phyloP scores from a whole-genome alignment of 2,888 invertebrate genomes.

The Drosophila limbata region DNA sequence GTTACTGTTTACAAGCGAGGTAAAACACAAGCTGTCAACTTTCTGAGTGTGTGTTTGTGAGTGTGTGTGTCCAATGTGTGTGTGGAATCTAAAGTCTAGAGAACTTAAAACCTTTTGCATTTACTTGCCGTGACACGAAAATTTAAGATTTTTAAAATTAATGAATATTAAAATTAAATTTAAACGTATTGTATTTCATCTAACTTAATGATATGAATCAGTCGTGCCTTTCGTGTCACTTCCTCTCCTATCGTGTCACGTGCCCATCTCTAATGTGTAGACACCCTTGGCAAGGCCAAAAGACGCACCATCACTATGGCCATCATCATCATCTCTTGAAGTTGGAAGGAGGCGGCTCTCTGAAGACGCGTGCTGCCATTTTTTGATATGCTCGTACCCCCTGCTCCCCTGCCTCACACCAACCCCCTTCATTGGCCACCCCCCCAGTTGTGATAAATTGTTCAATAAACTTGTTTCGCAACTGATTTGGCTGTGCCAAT shows the following conservation, averaged over 20 bases:
- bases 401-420: neutral
- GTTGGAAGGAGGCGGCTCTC: constrained; percentile 5
- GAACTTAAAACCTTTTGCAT: neutral
- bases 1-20: constrained; percentile 32
- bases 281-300: constrained; percentile 15
- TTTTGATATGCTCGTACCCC: constrained; percentile 49
- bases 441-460: constrained; percentile 63
- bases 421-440: neutral
- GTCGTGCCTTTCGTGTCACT: neutral
- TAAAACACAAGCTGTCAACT: constrained; percentile 40
- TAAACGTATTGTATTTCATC: neutral
- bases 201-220: neutral
- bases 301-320: constrained; percentile 14
- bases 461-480: constrained; percentile 77
- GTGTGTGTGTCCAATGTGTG: constrained; percentile 17
- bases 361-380: constrained; percentile 62
- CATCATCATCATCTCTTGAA: constrained; percentile 41
- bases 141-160: neutral
- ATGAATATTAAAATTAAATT: neutral
- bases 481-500: constrained; percentile 70
- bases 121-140: constrained; percentile 4
- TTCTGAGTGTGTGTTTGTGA: constrained; percentile 13
- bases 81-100: constrained; percentile 1
- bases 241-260: neutral
- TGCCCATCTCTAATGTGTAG: constrained; percentile 6